Evolutionary conservation across 37 sponge, comb jelly and placozoan species (phyloP), one percentile per base, ranked within the genome.

Genomic region (Spongilla lacustris): DNA sequence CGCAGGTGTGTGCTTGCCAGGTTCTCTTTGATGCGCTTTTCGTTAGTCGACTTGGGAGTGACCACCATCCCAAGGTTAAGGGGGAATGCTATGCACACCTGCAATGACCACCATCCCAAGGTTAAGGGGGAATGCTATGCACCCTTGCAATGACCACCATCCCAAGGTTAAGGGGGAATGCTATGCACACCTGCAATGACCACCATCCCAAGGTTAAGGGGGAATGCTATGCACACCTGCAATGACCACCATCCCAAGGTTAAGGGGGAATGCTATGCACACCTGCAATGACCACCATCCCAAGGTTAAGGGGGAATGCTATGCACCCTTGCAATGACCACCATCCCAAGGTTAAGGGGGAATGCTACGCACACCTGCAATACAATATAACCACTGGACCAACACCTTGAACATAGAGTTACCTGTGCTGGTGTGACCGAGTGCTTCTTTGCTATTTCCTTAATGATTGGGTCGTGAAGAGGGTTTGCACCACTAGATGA

Each of bases 41-140:
- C 58, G 5, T 81, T 96, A 5, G 79, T 80, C 23, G 91, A 82
- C 79, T 96, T 96, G 0, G 96, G 92, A 38, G 92, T 90, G n/a
- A 85, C 86, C 24, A 88, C 84, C 37, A 48, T 74, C 2, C 91
- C 91, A 37, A 49, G 31, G 31, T 81, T 69, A 17, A 90, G 91
- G 9, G 23, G 77, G 67, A 90, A 90, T 4, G 91, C 81, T 23
- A 90, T 90, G 50, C 78, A 77, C 1, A 77, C 26, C 78, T 77
- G 50, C 2, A 77, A 14, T n/a, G n/a, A n/a, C n/a, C n/a, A n/a
- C n/a, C n/a, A n/a, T n/a, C n/a, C n/a, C n/a, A n/a, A n/a, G 70
- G 10, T 28, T 2, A 9, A 28, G 70, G 25, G 70, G 70, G 10
- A 69, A 28, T 4, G 27, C 70, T 69, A n/a, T 28, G 30, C 73